Evolutionary conservation across 2,888 invertebrate genomes (phyloP), one percentile per base, ranked within the genome.

Genomic region (Cosmopolites sordidus): DNA sequence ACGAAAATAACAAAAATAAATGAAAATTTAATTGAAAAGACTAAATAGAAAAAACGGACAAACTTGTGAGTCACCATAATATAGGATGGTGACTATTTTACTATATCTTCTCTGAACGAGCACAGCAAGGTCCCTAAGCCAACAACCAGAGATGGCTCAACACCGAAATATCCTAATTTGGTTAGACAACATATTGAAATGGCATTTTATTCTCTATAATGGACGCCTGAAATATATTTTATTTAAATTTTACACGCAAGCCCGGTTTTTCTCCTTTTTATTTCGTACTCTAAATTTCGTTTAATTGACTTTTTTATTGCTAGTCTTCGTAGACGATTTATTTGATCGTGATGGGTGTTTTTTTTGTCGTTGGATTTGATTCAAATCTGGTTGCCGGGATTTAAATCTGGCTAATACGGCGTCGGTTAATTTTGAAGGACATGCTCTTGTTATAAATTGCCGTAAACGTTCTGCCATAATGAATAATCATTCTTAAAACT

Each of bases 111-210:
- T 29, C 51, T 15, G 42, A 41, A 29, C 17, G 16, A 15, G 16
- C 53, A 15, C 11, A 17, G n/a, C 30, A 2, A 11, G 39, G 17
- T n/a, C 17, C 14, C 38, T 46, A 55, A 55, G 44, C 18, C 14
- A 16, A 43, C 30, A 12, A 43, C 43, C 43, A 48, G 47, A 33
- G 44, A 43, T 51, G 45, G 51, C 37, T 48, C 46, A 52, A 40
- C 56, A 49, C 60, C 62, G 58, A 61, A 62, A 61, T 60, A 59
- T 61, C 63, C 63, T 58, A 62, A 63, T 63, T 63, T 63, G 63
- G 63, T 60, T 63, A 63, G 63, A 63, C 62, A 56, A 63, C 59
- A 58, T 58, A 60, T 60, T 58, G 60, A 61, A 61, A 63, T 61
- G 60, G 60, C 58, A 60, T 58, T 55, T 59, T 59, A 60, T 60